Evolutionary conservation across 2,113 vertebrate genomes (phyloP).

Genomic region (Muntiacus muntjak): DNA sequence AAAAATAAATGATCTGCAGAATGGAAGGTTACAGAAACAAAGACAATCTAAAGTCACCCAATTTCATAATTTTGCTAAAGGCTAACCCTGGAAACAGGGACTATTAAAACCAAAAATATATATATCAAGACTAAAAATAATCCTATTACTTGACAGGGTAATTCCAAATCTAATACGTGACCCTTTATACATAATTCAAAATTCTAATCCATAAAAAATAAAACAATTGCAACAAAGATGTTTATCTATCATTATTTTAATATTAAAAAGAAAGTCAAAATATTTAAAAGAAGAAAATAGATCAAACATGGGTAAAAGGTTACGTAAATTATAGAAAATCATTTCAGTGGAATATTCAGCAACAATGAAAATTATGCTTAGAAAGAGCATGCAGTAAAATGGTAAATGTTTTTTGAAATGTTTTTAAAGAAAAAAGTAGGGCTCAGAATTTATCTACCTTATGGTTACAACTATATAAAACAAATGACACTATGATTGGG

Average conservation of each 20-base stretch:
- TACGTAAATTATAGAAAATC: neutral
- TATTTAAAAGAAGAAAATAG: conserved; percentile 21
- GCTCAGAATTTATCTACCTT: neutral
- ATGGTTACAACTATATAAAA: neutral
- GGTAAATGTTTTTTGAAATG: neutral
- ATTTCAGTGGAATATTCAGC: neutral
- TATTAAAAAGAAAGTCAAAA: conserved; percentile 43
- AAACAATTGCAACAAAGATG: conserved; percentile 19
- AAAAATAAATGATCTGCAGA: conserved; percentile 57
- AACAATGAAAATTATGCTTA: conserved; percentile 17
- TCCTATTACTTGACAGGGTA: conserved; percentile 54
- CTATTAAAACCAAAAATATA: conserved; percentile 65
- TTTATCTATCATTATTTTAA: conserved; percentile 6
- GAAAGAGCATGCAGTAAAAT: neutral
- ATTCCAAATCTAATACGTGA: conserved; percentile 35
- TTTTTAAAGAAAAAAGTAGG: neutral
- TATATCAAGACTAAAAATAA: conserved; percentile 61
- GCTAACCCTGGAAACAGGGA: conserved; percentile 49
- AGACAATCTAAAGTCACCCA: conserved; percentile 50
- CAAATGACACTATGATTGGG: neutral
- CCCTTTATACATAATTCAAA: conserved; percentile 48
- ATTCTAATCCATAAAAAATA: neutral
- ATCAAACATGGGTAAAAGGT: neutral
- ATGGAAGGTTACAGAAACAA: conserved; percentile 55
- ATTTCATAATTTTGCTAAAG: conserved; percentile 67